Conservation (phyloP, 2,797 vertebrate genomes). For the Pipistrellus pipistrellus region DNA sequence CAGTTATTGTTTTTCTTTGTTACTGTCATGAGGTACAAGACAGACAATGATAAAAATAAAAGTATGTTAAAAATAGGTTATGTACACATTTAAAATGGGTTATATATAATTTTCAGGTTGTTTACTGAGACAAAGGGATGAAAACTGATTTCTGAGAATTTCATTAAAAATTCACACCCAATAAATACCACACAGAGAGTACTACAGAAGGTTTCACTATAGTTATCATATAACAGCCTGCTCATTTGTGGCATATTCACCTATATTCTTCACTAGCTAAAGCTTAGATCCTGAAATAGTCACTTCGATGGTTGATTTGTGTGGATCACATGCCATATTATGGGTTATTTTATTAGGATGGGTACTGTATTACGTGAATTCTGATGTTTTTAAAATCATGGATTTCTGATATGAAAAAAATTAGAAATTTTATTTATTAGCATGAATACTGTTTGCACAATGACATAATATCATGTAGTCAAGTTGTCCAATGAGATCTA, state of each 20-base stretch:
- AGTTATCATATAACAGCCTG: background rate
- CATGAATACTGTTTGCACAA: background rate
- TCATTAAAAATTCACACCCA: background rate
- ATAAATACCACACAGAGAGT: background rate
- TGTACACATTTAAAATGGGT: background rate
- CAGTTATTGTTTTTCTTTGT: background rate
- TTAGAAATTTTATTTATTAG: conserved; percentile 22
- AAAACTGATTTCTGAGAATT: background rate
- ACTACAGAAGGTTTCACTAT: background rate
- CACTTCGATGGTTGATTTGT: background rate
- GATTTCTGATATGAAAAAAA: background rate
- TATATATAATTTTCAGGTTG: background rate
- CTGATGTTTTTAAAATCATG: background rate
- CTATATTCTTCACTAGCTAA: conserved; percentile 24
- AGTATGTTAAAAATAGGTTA: background rate
- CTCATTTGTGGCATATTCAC: background rate
- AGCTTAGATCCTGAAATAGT: background rate
- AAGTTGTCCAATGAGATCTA: background rate
- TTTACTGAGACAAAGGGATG: background rate
- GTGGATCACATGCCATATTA: background rate
- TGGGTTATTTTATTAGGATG: background rate
- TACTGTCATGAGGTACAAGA: background rate
- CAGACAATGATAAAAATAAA: background rate
- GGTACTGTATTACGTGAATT: background rate
- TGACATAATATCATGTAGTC: background rate